Conservation (phyloP, 2,888 invertebrate species). For the Idaea aversata region DNA sequence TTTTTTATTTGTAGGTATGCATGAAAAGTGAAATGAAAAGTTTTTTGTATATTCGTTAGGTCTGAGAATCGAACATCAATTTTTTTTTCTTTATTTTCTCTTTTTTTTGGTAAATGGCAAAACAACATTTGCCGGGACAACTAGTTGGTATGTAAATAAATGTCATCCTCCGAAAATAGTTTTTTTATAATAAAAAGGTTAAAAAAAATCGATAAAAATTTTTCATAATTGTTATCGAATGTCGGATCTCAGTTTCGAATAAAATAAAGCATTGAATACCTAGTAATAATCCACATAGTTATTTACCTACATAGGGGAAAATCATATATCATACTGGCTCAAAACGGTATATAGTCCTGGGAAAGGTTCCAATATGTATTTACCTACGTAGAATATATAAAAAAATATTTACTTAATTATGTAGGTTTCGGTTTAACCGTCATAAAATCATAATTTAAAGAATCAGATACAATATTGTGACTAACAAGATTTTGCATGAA, state of each 20-base stretch:
- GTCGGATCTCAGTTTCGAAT: background rate
- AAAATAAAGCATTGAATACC: background rate
- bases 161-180: too few relatives aligned
- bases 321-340: background rate
- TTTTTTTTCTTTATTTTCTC: too few relatives aligned
- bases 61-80: too few relatives aligned
- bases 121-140: too few relatives aligned
- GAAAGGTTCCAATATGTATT: background rate
- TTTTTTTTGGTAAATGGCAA: too few relatives aligned
- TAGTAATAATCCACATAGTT: background rate
- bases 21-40: too few relatives aligned
- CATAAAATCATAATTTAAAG: background rate
- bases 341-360: background rate
- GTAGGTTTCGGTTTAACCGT: background rate
- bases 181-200: too few relatives aligned
- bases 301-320: background rate
- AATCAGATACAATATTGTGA: background rate
- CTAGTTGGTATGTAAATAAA: too few relatives aligned
- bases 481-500: constrained; percentile 3
- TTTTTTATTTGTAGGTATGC: too few relatives aligned
- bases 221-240: background rate
- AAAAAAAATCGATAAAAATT: background rate
- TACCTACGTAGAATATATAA: background rate
- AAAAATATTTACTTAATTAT: background rate
- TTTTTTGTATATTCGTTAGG: too few relatives aligned